Conservation (phyloP, 2,888 invertebrate genomes). For the Emmelina monodactyla region DNA sequence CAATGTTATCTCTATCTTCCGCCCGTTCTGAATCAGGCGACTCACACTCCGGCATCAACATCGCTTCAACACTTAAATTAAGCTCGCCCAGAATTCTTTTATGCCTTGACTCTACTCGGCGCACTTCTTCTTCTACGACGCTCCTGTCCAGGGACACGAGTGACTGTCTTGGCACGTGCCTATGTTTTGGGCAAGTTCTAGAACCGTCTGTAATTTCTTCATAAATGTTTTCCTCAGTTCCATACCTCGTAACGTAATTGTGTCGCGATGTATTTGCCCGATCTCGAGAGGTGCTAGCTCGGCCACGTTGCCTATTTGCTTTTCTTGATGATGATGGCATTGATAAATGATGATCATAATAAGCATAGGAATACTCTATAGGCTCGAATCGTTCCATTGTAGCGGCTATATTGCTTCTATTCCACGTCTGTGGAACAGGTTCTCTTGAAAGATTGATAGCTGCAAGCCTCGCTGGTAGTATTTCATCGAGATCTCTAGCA, state of each 20-base stretch:
- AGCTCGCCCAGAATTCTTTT: conserved; percentile 84
- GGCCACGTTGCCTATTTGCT: conserved; percentile 49
- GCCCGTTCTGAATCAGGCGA: conserved; percentile 71
- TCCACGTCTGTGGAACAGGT: conserved; percentile 63
- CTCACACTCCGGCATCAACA: conserved; percentile 85
- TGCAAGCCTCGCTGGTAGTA: conserved; percentile 56
- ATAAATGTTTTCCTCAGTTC: conserved; percentile 86
- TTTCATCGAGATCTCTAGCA: conserved; percentile 58
- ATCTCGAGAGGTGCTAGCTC: conserved; percentile 47
- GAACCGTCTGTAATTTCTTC: conserved; percentile 79
- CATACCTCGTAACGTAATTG: conserved; percentile 79
- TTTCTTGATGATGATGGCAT: conserved; percentile 63
- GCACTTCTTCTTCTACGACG: conserved; percentile 83
- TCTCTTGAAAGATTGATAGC: conserved; percentile 53
- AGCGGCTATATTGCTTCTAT: conserved; percentile 69
- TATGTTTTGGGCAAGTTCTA: conserved; percentile 56
- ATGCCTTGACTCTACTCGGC: conserved; percentile 83
- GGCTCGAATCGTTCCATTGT: conserved; percentile 73
- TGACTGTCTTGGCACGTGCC: conserved; percentile 63
- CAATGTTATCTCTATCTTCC: conserved; percentile 68
- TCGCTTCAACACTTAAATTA: conserved; percentile 87
- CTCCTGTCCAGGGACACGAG: conserved; percentile 74
- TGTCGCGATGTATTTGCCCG: conserved; percentile 57
- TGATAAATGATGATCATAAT: conserved; percentile 79
- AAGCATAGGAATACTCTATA: conserved; percentile 84